Percentiles rank a stretch among this genome's conserved stretches.
phyloP scores from a whole-genome alignment of 2,888 invertebrate genomes.

The Limnephilus marmoratus region DNA sequence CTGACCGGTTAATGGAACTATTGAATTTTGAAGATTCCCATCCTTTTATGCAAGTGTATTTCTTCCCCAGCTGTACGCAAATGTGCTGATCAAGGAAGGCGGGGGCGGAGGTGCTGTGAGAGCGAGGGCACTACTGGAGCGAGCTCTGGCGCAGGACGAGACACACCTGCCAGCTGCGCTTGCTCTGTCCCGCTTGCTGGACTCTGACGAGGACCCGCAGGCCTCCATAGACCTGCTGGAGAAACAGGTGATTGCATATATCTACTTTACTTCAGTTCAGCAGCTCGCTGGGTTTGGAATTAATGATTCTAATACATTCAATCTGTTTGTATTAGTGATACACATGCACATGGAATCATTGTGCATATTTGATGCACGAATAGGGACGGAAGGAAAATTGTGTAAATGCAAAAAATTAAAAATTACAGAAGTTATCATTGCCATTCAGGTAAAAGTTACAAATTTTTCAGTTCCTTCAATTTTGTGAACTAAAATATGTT shows the following conservation, averaged over 20 bases:
- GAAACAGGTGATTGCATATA: conserved; percentile 75
- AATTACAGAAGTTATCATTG: not conserved
- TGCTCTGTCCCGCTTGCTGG: conserved; percentile 83
- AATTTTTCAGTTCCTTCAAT: too few species aligned
- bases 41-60: conserved; percentile 3
- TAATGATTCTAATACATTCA: not conserved
- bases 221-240: conserved; percentile 83
- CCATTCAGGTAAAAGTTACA: too few species aligned
- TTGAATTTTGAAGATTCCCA: not conserved
- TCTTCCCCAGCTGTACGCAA: conserved; percentile 83
- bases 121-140: conserved; percentile 84
- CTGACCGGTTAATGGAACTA: not conserved
- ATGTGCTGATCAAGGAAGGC: conserved; percentile 82
- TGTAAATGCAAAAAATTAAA: too few species aligned
- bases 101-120: conserved; percentile 72
- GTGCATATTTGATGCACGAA: too few species aligned
- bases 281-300: not conserved
- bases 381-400: too few species aligned
- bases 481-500: too few species aligned
- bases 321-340: not conserved
- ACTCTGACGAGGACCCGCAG: conserved; percentile 81
- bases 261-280: not conserved
- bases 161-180: conserved; percentile 85
- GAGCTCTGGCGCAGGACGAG: conserved; percentile 84
- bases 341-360: not conserved